Evolutionary conservation across 1,140 invertebrate species (phyloP), one percentile per base, ranked within the genome.

Genomic region (Scaptomyza pallida): DNA sequence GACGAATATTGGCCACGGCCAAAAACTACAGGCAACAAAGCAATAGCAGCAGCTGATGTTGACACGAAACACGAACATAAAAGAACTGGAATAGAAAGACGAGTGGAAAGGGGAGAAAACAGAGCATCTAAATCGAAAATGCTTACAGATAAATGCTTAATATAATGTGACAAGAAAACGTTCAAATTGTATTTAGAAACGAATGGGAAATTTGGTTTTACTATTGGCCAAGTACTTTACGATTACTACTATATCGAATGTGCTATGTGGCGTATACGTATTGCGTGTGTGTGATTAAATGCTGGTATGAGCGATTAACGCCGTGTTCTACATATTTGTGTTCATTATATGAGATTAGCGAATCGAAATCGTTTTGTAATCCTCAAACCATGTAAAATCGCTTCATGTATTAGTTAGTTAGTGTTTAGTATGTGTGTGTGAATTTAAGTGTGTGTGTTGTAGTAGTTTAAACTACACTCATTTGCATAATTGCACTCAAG

Each of bases 401-500:
- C 48, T 51, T n/a, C n/a, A 70, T 70, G n/a, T 51, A 65, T 72
- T 64, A 56, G 68, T 45, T 17, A 21, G 9, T 15, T 5, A 26
- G 15, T 45, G 15, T 60, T 37, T 37, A 37, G 5, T 26, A n/a
- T 44, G 57, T 44, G 50, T 60, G 52, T 56, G 60, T 40, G 44
- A 57, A 72, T 57, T 60, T 54, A 23, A 55, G 26, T 9, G 0
- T 50, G 37, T 41, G 37, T 43, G 68, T 45, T 64, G 78, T 78
- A 78, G 68, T 45, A 59, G 78, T 78, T 76, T 88, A 82, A 88
- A 88, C 82, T 82, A 71, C 78, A 76, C 70, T 76, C 59, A 88
- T 88, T 88, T 88, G 68, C 82, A 88, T 88, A 88, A 88, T 88
- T 76, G 78, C 82, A 88, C 82, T 88, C 82, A 88, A 88, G 82